These are phyloP conservation scores for Lepidochitona cinerea DNA, from an alignment of 2,888 invertebrate genomes.

Conservation along the genomic window DNA sequence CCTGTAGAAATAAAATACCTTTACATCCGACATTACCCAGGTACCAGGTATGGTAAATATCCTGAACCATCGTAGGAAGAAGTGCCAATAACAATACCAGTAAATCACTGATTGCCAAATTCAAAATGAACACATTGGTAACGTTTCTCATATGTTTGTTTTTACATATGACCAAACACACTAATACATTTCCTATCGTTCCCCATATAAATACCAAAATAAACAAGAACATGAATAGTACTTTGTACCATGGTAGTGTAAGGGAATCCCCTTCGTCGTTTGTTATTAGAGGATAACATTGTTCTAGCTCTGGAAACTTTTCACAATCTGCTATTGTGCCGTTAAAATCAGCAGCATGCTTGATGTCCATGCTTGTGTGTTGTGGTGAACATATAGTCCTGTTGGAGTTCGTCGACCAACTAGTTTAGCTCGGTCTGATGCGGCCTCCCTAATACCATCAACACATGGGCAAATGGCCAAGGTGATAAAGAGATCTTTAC, in stretches of 20 bases:
- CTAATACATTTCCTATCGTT: conserved; percentile 85
- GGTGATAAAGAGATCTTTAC: too few species aligned
- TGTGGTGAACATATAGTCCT: too few species aligned
- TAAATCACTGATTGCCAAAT: conserved; percentile 85
- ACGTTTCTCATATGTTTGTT: conserved; percentile 86
- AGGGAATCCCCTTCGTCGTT: too few species aligned
- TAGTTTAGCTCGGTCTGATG: too few species aligned
- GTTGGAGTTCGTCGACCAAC: too few species aligned
- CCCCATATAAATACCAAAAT: conserved; percentile 83
- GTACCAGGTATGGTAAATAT: conserved; percentile 92
- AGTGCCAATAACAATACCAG: conserved; percentile 88
- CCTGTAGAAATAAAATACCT: conserved; percentile 89
- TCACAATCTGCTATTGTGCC: too few species aligned
- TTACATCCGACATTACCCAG: conserved; percentile 87
- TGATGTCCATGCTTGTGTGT: too few species aligned
- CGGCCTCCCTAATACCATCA: too few species aligned
- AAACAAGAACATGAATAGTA: conserved; percentile 83
- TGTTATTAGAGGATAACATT: too few species aligned
- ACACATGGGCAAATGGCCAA: too few species aligned
- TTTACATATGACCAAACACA: conserved; percentile 87
- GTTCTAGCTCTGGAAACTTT: too few species aligned
- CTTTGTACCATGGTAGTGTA: conserved; percentile 77
- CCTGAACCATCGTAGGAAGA: conserved; percentile 89
- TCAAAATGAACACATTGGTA: conserved; percentile 91
- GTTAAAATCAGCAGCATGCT: too few species aligned